Conservation (phyloP, 2,888 invertebrate species). For the Drosophila suboccidentalis region DNA sequence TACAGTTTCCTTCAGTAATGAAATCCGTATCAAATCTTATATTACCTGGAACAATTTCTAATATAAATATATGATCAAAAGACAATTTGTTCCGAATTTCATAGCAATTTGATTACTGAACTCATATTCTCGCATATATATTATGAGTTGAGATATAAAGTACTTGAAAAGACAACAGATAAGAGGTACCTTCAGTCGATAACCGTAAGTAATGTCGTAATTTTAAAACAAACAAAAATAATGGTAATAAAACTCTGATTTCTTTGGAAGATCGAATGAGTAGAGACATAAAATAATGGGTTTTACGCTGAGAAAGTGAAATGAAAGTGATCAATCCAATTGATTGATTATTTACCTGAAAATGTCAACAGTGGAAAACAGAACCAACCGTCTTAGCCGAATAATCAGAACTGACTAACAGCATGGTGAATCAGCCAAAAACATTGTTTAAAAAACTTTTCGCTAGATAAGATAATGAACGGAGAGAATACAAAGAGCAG, state of each 20-base stretch:
- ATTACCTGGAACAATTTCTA: background rate
- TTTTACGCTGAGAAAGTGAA: background rate
- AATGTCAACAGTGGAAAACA: constrained; percentile 1
- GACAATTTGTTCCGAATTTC: background rate
- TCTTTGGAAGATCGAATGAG: background rate
- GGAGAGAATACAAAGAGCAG: constrained; percentile 46
- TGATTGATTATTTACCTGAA: constrained; percentile 4
- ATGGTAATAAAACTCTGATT: background rate
- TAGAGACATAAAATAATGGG: background rate
- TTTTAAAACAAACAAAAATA: background rate
- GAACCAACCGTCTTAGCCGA: constrained; percentile 25
- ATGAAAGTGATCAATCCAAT: constrained; percentile 1
- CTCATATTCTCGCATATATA: background rate
- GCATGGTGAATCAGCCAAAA: constrained; percentile 34
- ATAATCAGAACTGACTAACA: constrained; percentile 22
- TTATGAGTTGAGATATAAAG: background rate
- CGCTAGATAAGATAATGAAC: constrained; percentile 43
- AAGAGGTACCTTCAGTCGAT: background rate
- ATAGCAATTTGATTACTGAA: background rate
- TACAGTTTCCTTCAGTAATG: background rate
- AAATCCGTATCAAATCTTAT: background rate
- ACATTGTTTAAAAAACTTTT: background rate
- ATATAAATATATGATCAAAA: too few species aligned
- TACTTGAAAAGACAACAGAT: constrained; percentile 5
- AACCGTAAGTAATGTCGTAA: background rate